A percentile compares a stretch with the other conserved stretches of the same genome.
These are phyloP conservation scores for Dipodomys spectabilis DNA, from an alignment of 2,113 vertebrate species.

Conservation along the genomic window DNA sequence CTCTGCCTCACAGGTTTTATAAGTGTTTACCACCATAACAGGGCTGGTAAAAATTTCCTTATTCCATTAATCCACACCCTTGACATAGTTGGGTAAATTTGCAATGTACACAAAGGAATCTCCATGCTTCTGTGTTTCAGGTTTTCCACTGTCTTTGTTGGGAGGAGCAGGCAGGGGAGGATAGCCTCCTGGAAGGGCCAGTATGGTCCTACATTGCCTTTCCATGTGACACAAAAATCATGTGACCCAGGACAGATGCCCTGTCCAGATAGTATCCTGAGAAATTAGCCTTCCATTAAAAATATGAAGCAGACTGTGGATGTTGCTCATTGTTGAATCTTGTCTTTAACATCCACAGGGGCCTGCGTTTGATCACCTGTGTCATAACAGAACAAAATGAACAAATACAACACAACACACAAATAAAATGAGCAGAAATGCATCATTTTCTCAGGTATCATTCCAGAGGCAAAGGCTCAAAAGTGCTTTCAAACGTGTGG, in stretches of 20 bases:
- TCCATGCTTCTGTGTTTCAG: conserved; percentile 77
- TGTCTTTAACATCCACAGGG: background rate
- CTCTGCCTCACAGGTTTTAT: too few species aligned
- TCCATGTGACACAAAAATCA: background rate
- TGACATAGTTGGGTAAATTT: conserved; percentile 82
- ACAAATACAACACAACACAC: too few species aligned
- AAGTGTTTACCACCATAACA: too few species aligned
- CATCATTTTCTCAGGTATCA: background rate
- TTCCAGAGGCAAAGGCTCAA: background rate
- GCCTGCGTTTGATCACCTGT: background rate
- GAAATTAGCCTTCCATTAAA: background rate
- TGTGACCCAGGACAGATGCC: background rate
- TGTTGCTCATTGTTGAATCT: background rate
- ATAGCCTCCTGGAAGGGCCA: conserved; percentile 54
- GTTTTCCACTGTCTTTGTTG: conserved; percentile 79
- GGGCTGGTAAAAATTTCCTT: conserved; percentile 79
- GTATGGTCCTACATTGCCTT: conserved; percentile 62
- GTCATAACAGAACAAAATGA: background rate
- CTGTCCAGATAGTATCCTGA: background rate
- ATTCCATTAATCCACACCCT: conserved; percentile 79
- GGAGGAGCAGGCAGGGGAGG: conserved; percentile 61
- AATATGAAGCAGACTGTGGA: background rate
- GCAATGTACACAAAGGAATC: conserved; percentile 80
- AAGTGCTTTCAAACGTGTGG: background rate
- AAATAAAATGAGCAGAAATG: background rate